Evolutionary conservation across 2,113 vertebrate genomes (phyloP), one percentile per base, ranked within the genome.

Genomic region (Muscicapa adusta): DNA sequence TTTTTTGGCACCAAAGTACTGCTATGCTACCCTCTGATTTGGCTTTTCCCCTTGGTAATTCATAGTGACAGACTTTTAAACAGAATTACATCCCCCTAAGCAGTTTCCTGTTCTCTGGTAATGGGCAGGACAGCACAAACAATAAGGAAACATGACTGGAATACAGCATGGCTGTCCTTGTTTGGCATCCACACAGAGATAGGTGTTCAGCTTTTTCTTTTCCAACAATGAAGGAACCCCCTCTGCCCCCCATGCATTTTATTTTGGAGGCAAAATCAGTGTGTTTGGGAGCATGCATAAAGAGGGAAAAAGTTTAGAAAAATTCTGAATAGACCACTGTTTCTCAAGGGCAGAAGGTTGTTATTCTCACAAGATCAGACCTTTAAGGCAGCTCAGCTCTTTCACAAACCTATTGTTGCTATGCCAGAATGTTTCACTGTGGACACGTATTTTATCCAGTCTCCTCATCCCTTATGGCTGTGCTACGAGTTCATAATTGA

Each of bases 51-150:
- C 66, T 73, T 6, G 2, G 68, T 87, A 82, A 95, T 92, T 96
- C 87, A 74, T 45, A 94, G 62, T 89, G 95, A 93, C 91, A 95
- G 91, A 89, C 28, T 94, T 94, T 96, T 92, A 95, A 87, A 95
- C 88, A 95, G 88, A 97, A 94, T 95, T 86, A 96, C 82, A 85
- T 89, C 33, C 93, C 94, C 54, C 40, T 67, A 58, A 88, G 93
- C 91, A 91, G 43, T 89, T 89, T 89, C 79, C 90, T 2, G 0
- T 51, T 76, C 51, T 83, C 63, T 75, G 81, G 45, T 76, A 94
- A 94, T 93, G 83, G 65, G 84, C 54, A 93, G 89, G 66, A 77
- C 6, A 5, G 74, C 48, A 73, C 42, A 85, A 87, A 85, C 81
- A 77, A 77, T 63, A 54, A 80, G 65, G 65, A 78, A 84, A 91